A percentile compares a stretch with the other conserved stretches of the same genome.
These are phyloP conservation scores for Oncorhynchus nerka DNA, from an alignment of 2,113 vertebrate genomes.

Conservation along the genomic window DNA sequence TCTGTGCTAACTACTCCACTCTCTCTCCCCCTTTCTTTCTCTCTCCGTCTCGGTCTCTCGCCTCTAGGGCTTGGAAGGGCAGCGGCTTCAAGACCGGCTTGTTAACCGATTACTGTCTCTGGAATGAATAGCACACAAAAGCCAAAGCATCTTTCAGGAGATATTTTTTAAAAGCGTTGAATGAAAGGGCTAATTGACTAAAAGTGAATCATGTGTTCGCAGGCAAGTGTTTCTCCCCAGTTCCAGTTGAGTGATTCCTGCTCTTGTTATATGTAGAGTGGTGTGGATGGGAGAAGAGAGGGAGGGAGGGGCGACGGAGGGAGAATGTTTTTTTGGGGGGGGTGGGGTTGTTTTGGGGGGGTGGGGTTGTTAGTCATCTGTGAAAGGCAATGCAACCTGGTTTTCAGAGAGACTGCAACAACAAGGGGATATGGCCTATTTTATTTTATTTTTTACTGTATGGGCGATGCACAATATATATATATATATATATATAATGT, in stretches of 20 bases:
- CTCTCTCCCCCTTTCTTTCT: conserved; percentile 2
- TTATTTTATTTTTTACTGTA: no score
- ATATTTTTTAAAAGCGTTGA: conserved; percentile 37
- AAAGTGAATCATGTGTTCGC: conserved; percentile 59
- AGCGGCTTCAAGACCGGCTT: conserved; percentile 31
- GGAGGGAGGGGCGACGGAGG: conserved; percentile 15
- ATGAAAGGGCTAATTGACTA: conserved; percentile 52
- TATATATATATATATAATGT: no score
- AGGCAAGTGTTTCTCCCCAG: conserved; percentile 43
- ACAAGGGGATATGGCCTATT: background rate
- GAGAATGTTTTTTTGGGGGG: conserved; percentile 20
- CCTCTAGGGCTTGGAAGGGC: no score
- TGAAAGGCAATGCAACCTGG: conserved; percentile 48
- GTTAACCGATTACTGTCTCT: conserved; percentile 52
- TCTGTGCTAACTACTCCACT: conserved; percentile 10
- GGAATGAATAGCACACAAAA: conserved; percentile 43
- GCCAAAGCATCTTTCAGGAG: conserved; percentile 31
- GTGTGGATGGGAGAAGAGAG: background rate
- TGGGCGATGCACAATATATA: no score
- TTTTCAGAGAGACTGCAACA: conserved; percentile 43
- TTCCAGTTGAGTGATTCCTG: conserved; percentile 53
- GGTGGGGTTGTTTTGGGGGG: background rate
- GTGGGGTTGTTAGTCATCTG: conserved; percentile 27
- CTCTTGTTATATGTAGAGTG: conserved; percentile 36
- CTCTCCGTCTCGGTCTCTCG: background rate